Percentiles rank a stretch among this genome's conserved stretches.
These are phyloP conservation scores for Lithophane leautieri DNA, from an alignment of 2,888 invertebrate species.

Conservation along the genomic window DNA sequence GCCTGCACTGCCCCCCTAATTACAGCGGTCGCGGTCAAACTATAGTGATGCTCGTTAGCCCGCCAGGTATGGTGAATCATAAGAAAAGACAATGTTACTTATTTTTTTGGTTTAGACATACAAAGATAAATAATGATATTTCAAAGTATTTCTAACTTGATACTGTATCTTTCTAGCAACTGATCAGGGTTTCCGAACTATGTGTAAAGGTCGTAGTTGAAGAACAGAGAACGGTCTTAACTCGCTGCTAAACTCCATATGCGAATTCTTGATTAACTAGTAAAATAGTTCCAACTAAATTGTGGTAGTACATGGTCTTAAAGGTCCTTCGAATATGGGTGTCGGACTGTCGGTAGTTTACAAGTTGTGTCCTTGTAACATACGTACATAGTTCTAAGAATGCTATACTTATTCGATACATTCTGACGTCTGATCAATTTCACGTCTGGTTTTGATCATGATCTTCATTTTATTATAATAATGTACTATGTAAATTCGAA, in stretches of 20 bases:
- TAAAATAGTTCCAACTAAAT: slow-evolving; percentile 29
- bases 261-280: slow-evolving; percentile 42
- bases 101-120: neutral
- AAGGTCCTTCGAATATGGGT: neutral
- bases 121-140: neutral
- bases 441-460: neutral
- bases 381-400: neutral
- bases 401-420: neutral
- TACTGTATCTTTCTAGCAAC: neutral
- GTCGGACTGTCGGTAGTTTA: neutral
- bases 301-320: slow-evolving; percentile 1
- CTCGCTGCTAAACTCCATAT: slow-evolving; percentile 20
- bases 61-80: neutral
- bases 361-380: neutral
- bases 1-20: too few species aligned
- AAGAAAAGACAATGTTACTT: neutral
- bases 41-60: neutral
- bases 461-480: neutral
- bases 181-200: slow-evolving; percentile 9
- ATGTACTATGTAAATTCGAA: neutral
- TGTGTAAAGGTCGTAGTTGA: neutral
- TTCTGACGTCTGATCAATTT: neutral
- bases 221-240: slow-evolving; percentile 1
- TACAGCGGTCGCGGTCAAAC: too few species aligned
- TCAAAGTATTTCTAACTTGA: neutral